Evolutionary conservation across 2,113 vertebrate species (phyloP).

Genomic region (Uria lomvia): DNA sequence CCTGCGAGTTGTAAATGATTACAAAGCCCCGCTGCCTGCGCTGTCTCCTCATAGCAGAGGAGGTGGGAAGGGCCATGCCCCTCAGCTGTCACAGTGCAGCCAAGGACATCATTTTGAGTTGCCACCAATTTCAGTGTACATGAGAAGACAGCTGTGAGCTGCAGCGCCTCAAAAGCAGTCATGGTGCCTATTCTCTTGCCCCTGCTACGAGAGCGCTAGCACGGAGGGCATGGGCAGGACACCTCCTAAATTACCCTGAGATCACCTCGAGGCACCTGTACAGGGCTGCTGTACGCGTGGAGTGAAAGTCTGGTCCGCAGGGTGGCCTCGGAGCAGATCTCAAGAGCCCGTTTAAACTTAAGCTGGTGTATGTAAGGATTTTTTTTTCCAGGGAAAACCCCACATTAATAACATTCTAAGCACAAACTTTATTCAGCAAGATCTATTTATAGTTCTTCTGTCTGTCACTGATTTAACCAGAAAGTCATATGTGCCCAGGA

Average conservation of each 20-base stretch:
- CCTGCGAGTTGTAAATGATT: neutral
- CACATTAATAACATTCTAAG: neutral
- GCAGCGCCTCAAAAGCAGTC: neutral
- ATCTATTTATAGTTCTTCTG: neutral
- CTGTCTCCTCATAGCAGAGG: neutral
- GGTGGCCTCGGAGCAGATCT: neutral
- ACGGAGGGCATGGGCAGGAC: neutral
- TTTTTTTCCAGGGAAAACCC: neutral
- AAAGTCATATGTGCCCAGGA: neutral
- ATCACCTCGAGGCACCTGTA: neutral
- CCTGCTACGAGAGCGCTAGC: fast-evolving
- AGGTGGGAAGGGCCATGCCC: neutral
- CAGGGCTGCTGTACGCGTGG: neutral
- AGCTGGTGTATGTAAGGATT: neutral
- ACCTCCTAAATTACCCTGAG: neutral
- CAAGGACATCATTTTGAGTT: neutral
- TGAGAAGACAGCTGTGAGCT: neutral
- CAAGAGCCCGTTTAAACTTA: neutral
- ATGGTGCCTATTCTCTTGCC: neutral
- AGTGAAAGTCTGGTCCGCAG: neutral
- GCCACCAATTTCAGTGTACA: neutral
- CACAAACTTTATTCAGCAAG: neutral
- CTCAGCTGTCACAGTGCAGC: neutral
- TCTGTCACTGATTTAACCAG: neutral
- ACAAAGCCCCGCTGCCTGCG: fast-evolving